phyloP scores from a whole-genome alignment of 2,797 vertebrate species.

The Gymnoscopelus braueri region DNA sequence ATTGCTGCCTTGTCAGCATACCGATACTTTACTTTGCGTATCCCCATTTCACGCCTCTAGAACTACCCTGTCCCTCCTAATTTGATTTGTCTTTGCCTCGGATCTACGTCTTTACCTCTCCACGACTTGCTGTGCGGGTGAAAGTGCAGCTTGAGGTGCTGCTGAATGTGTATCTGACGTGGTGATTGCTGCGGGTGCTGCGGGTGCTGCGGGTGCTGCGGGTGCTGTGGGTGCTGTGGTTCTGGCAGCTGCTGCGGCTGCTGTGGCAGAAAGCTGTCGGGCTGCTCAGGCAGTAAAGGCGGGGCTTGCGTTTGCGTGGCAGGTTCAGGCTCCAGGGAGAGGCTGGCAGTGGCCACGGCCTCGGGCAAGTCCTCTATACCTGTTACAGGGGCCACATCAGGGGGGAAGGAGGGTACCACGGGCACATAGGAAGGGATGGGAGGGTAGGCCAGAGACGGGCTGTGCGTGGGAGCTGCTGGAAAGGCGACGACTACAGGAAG shows the following conservation, averaged over 20 bases:
- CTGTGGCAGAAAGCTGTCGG: constrained; percentile 44
- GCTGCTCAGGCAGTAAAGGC: constrained; percentile 36
- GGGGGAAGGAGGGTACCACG: constrained; percentile 38
- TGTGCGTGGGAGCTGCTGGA: constrained; percentile 47
- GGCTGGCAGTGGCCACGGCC: constrained; percentile 18
- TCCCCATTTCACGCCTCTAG: no score
- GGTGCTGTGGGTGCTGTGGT: no score
- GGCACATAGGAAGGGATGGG: constrained; percentile 41
- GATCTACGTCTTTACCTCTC: constrained; percentile 26
- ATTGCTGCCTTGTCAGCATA: no score
- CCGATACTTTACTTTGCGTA: no score
- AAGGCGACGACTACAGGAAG: constrained; percentile 52
- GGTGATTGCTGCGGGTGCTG: constrained; percentile 53
- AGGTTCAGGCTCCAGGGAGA: constrained; percentile 24
- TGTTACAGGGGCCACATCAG: constrained; percentile 24
- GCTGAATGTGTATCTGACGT: constrained; percentile 77
- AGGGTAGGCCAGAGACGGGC: constrained; percentile 37
- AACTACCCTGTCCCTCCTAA: no score
- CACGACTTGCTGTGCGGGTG: constrained; percentile 65
- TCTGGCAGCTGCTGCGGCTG: constrained; percentile 29
- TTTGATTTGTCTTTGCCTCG: no score
- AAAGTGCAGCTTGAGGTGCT: constrained; percentile 81
- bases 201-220: no score
- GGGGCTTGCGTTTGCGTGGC: constrained; percentile 35
- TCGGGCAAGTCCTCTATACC: constrained; percentile 33